Base-by-base conservation (phyloP, 2,888 invertebrate genomes). In the Macaria notata region DNA sequence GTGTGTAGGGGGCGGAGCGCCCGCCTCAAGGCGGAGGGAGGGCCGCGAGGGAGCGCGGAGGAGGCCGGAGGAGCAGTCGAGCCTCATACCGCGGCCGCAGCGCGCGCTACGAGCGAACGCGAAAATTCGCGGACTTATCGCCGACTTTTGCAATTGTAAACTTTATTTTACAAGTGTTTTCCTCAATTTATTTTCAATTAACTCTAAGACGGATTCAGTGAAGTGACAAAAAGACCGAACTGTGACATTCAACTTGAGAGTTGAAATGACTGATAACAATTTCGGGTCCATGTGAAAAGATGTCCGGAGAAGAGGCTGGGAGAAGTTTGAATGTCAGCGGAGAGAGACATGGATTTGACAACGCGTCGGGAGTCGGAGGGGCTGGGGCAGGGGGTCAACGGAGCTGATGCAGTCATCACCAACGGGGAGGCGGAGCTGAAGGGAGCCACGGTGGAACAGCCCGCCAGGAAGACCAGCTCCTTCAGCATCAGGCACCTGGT, bases 31-130 rank as follows among this genome's bases (percentile, higher is more conserved):
- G 87, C 88, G 88, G 84, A 78, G 87, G 88, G 88, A 88, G 89
- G 88, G 79, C 78, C 81, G 69, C 70, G 75, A 67, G 78, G 75
- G 72, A 72, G 73, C 71, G 68, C 62, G 66, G 84, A 82, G 78
- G 87, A 86, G 86, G 83, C 76, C 78, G 79, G 87, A 85, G 86
- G 81, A 78, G 81, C 88, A 91, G 90, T 91, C 81, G 86, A 78
- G 78, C 69, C 79, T 78, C 76, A 81, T 70, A 79, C 77, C 86
- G 88, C 88, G 86, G 71, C 72, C 78, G 69, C 65, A 73, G 66
- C 84, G 89, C 90, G 89, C 88, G 90, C 83, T 74, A 74, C 71
- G 72, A 74, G 76, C 79, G 70, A 70, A 66, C 73, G 70, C 71
- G 73, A 76, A 79, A 70, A 69, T 75, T 75, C 72, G 75, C 79